These are phyloP conservation scores for Sebastes iracundus DNA, from an alignment of 2,797 vertebrate species.

Conservation along the genomic window DNA sequence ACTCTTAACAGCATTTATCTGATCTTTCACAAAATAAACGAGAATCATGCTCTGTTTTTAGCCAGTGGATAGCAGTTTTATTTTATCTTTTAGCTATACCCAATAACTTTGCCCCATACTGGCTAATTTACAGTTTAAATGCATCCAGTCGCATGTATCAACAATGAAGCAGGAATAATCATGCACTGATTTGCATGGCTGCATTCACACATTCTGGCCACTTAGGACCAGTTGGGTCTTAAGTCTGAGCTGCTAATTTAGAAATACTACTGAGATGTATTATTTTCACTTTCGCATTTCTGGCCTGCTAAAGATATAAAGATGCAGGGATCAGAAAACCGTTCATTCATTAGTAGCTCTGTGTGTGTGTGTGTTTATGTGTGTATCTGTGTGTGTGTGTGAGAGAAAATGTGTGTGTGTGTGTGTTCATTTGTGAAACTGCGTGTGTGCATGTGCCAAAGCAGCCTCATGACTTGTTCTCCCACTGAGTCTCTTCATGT, in stretches of 20 bases:
- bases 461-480: constrained; percentile 58
- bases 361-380: constrained; percentile 8
- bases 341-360: constrained; percentile 54
- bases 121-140: constrained; percentile 48
- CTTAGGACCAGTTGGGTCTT: neutral
- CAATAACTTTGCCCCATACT: neutral
- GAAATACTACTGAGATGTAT: constrained; percentile 24
- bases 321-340: constrained; percentile 33
- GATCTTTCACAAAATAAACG: neutral
- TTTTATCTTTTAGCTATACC: neutral
- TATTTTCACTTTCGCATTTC: constrained; percentile 18
- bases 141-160: constrained; percentile 17
- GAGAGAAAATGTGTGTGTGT: neutral
- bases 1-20: neutral
- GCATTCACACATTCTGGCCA: neutral
- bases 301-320: constrained; percentile 29
- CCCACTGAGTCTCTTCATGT: constrained; percentile 67
- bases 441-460: constrained; percentile 32
- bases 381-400: neutral
- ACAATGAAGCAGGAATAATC: constrained; percentile 34
- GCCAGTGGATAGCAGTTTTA: neutral
- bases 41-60: neutral
- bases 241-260: constrained; percentile 6
- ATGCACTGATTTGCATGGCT: constrained; percentile 13
- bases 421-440: constrained; percentile 32